phyloP scores from a whole-genome alignment of 2,888 invertebrate genomes.

The Patella depressa region DNA sequence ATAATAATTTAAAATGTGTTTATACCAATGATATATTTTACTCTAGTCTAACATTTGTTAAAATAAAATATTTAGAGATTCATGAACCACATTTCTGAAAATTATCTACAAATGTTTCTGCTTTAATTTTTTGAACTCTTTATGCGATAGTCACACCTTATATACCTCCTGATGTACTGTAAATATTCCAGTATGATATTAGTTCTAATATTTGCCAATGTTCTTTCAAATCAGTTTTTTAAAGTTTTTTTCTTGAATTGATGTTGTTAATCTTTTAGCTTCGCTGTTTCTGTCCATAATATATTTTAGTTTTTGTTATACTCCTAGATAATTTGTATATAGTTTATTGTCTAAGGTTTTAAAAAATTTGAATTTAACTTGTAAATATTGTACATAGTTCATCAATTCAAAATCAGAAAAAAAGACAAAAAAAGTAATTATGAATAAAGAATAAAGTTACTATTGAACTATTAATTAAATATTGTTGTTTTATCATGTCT shows the following conservation, averaged over 20 bases:
- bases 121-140: no score
- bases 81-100: no score
- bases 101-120: no score
- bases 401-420: not conserved
- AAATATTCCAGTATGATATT: no score
- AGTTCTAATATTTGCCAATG: not conserved
- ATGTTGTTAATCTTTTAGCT: not conserved
- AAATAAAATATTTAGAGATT: no score
- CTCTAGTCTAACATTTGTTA: no score
- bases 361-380: not conserved
- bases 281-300: not conserved
- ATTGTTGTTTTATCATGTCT: not conserved
- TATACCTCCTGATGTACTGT: no score
- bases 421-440: not conserved
- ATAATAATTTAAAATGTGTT: no score
- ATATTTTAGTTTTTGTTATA: not conserved
- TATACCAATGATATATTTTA: no score
- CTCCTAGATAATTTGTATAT: not conserved
- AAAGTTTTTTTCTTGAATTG: not conserved
- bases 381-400: conserved; percentile 4
- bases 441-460: not conserved
- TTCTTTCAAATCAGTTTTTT: not conserved
- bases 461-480: not conserved
- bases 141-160: no score
- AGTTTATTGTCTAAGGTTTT: not conserved